A percentile compares a stretch with the other conserved stretches of the same genome.
phyloP scores from a whole-genome alignment of 2,797 vertebrate species.

The Euthynnus affinis region DNA sequence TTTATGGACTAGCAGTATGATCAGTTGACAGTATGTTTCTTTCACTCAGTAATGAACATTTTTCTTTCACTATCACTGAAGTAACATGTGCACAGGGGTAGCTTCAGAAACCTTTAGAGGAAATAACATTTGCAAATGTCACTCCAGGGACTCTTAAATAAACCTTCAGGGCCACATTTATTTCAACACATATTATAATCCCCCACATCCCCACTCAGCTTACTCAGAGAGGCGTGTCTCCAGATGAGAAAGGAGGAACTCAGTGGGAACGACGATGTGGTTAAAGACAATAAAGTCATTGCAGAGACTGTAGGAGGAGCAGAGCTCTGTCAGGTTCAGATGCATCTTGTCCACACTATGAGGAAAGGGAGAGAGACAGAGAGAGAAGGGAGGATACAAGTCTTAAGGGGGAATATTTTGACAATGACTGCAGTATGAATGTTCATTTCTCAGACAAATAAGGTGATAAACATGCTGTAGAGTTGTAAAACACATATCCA shows the following conservation, averaged over 20 bases:
- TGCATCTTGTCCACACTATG: constrained; percentile 95
- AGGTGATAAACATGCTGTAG: constrained; percentile 32
- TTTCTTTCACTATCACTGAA: constrained; percentile 34
- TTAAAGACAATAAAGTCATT: constrained; percentile 87
- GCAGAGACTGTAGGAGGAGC: constrained; percentile 87
- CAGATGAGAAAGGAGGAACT: constrained; percentile 92
- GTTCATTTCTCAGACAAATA: constrained; percentile 38
- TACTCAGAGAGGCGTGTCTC: constrained; percentile 92
- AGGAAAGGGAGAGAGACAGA: constrained; percentile 19
- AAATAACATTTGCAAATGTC: constrained; percentile 1
- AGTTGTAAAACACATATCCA: constrained; percentile 28
- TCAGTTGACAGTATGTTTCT: constrained; percentile 4
- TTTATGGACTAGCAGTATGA: constrained; percentile 5
- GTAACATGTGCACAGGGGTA: constrained; percentile 4
- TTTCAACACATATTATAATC: constrained; percentile 21
- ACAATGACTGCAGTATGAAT: constrained; percentile 40
- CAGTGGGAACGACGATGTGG: constrained; percentile 89
- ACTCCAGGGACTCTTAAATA: not conserved
- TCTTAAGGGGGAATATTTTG: constrained; percentile 51
- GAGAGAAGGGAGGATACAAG: constrained; percentile 1
- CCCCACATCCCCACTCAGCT: constrained; percentile 36
- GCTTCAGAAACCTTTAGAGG: not conserved
- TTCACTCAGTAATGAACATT: constrained; percentile 18
- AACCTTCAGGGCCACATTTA: constrained; percentile 10
- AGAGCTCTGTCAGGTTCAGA: constrained; percentile 89